Evolutionary conservation across 1,140 invertebrate genomes (phyloP), one percentile per base, ranked within the genome.

Genomic region (Zaprionus camerounensis): DNA sequence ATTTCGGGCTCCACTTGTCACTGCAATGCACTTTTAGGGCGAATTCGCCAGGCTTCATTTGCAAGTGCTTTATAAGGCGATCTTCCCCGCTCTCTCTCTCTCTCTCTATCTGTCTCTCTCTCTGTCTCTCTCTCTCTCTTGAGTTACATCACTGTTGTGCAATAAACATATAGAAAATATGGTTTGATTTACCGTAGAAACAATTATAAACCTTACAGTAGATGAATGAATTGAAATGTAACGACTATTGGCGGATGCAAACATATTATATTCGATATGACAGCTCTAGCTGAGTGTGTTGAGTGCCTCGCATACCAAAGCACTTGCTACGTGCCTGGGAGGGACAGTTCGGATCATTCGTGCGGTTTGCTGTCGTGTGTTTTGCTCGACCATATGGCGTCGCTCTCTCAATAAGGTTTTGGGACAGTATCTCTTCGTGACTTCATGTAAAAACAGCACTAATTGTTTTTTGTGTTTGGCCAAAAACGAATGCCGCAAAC

Each of bases 21-120:
- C 28, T 63, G 22, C 55, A 87, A 83, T 87, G 83, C 73, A 83
- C 84, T 88, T 86, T 82, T 86, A 87, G 82, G 82, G 74, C 66
- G 53, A 41, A 28, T 34, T 61, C 36, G 31, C 55, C 68, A 65
- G 66, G 73, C 69, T 64, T 70, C 63, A 75, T 75, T 55, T 61
- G 31, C 51, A 51, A 31, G 34, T 74, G 15, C 24, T 36, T 31
- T 56, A 72, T 73, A 58, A 78, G 56, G 71, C n/a, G 41, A 63
- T 53, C 26, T 49, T 24, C 17, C 58, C 78, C 71, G n/a, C n/a
- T n/a, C n/a, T 15, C 28, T 11, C 44, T 51, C 24, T 20, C 17
- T 36, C 56, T 36, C 31, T 6, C 17, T 12, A 1, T 36, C 31
- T 34, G 3, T 9, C 9, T 44, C 28, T 26, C 26, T 28, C 28